phyloP scores from a whole-genome alignment of 2,797 vertebrate species.

The Cyclura pinguis region DNA sequence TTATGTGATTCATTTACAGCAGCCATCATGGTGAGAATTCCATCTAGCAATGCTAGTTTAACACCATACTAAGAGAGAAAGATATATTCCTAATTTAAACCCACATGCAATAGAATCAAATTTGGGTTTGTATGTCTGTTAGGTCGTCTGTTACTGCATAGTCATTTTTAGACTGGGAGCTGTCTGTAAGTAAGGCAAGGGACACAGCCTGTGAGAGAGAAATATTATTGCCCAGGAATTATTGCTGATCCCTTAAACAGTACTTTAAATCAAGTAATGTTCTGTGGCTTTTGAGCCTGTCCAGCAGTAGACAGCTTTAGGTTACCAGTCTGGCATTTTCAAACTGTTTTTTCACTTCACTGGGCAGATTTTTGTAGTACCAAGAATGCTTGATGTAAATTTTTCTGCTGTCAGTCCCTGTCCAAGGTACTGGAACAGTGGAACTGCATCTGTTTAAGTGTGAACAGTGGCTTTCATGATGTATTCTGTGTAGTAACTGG shows the following conservation, averaged over 20 bases:
- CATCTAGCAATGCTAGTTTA: neutral
- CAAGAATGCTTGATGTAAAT: neutral
- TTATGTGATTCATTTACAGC: neutral
- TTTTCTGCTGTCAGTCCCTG: neutral
- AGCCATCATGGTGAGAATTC: neutral
- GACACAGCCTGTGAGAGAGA: neutral
- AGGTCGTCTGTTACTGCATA: neutral
- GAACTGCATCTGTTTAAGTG: neutral
- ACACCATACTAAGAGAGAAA: neutral
- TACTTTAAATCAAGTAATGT: neutral
- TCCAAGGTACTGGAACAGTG: neutral
- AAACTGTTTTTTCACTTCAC: neutral
- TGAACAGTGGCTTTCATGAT: neutral
- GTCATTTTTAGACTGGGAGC: neutral
- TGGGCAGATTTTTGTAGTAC: neutral
- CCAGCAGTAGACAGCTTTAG: neutral
- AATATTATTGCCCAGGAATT: neutral
- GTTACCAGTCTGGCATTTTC: neutral
- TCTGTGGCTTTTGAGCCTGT: neutral
- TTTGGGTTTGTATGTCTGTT: neutral
- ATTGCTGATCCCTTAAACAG: neutral
- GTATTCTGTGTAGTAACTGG: neutral
- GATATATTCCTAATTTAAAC: neutral
- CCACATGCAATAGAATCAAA: neutral
- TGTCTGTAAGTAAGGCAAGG: neutral